Percentiles rank a stretch among this genome's conserved stretches.
Evolutionary conservation across 2,888 invertebrate species (phyloP).

Genomic region (Brenthis hecate): DNA sequence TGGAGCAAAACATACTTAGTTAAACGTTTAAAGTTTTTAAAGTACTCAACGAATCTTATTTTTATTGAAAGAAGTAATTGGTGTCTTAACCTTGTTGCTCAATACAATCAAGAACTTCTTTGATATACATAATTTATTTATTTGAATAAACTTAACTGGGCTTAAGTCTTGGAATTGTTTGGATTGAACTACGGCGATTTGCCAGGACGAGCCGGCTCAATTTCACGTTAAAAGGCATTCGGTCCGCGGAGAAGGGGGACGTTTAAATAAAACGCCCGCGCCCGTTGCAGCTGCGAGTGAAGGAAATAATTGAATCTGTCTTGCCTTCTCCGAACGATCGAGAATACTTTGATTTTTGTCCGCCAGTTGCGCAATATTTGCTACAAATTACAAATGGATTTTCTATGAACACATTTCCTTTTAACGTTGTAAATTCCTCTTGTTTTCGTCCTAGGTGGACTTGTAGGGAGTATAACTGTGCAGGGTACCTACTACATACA

Average conservation of each 20-base stretch:
- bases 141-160: background rate
- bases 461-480: too few species aligned
- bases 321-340: background rate
- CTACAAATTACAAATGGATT: background rate
- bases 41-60: too few species aligned
- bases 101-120: too few species aligned
- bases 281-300: constrained; percentile 6
- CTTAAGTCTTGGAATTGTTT: background rate
- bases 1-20: too few species aligned
- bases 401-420: background rate
- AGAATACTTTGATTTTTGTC: background rate
- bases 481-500: too few species aligned
- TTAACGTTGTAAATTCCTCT: background rate
- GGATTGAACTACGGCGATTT: background rate
- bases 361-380: background rate
- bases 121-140: too few species aligned
- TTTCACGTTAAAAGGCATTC: background rate
- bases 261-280: background rate
- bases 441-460: background rate
- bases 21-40: too few species aligned
- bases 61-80: too few species aligned
- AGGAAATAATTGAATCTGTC: constrained; percentile 1
- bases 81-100: too few species aligned
- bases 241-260: constrained; percentile 12
- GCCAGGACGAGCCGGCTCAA: background rate